Percentiles rank a stretch among this genome's conserved stretches.
Evolutionary conservation across 2,888 invertebrate species (phyloP).

Genomic region (Mantis religiosa): DNA sequence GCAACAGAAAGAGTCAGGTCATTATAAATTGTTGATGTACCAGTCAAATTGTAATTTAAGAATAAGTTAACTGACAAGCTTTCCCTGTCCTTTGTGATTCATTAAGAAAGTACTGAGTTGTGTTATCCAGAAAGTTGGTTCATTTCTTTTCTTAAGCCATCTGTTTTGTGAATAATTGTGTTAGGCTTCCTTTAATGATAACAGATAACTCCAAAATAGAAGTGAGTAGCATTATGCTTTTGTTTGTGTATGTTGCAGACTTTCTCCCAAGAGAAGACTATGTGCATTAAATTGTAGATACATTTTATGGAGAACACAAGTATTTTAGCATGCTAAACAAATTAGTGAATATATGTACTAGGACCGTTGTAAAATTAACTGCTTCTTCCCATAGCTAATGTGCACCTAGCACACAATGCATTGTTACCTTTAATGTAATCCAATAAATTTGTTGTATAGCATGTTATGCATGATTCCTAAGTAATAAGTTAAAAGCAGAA

Average conservation of each 20-base stretch:
- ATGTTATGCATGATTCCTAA: neutral
- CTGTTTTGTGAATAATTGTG: neutral
- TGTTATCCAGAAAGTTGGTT: neutral
- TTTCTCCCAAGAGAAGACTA: neutral
- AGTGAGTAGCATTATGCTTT: neutral
- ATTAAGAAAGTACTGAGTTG: neutral
- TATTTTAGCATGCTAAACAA: neutral
- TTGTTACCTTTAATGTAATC: neutral
- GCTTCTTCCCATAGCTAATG: neutral
- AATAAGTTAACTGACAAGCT: neutral
- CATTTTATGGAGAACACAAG: neutral
- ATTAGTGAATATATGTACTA: neutral
- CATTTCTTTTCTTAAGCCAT: neutral
- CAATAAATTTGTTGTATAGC: neutral
- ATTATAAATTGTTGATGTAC: neutral
- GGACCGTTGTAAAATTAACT: neutral
- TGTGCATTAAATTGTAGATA: neutral
- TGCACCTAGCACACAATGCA: neutral
- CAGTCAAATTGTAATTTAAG: neutral
- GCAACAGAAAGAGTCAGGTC: neutral
- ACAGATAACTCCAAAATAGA: neutral
- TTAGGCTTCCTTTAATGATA: neutral
- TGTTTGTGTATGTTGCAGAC: neutral
- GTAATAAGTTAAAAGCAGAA: neutral
- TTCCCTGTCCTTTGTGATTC: neutral